Evolutionary conservation across 2,797 vertebrate genomes (phyloP).

Genomic region (Psittacula echo): DNA sequence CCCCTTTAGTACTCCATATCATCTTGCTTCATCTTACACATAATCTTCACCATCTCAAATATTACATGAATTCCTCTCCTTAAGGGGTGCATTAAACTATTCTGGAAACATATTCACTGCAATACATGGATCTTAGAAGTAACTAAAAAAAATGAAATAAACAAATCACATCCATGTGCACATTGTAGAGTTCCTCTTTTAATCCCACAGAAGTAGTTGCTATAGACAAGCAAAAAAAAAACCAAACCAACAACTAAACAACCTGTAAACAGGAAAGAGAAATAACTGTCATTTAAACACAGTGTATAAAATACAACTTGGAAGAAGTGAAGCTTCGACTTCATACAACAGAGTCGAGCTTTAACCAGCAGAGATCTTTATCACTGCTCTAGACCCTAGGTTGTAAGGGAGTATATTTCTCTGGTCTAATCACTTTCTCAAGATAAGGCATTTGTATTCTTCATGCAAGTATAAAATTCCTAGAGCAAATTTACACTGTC

Average conservation of each 20-base stretch:
- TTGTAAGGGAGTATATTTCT: background rate
- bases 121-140: background rate
- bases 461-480: background rate
- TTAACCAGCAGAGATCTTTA: background rate
- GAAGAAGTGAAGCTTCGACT: background rate
- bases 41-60: background rate
- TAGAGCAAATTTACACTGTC: background rate
- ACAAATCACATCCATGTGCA: background rate
- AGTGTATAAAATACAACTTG: background rate
- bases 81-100: background rate
- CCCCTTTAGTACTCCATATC: background rate
- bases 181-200: background rate
- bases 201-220: background rate
- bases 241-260: accelerated
- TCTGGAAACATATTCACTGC: background rate
- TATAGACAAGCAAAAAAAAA: background rate
- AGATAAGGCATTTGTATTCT: background rate
- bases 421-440: background rate
- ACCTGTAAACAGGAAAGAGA: background rate
- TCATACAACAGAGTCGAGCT: background rate
- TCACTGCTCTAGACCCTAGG: background rate
- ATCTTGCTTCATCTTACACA: background rate
- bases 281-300: background rate
- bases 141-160: background rate
- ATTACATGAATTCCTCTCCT: background rate